Percentiles rank a stretch among this genome's conserved stretches.
phyloP scores from a whole-genome alignment of 2,113 vertebrate species.

The Sphaerodactylus townsendi region DNA sequence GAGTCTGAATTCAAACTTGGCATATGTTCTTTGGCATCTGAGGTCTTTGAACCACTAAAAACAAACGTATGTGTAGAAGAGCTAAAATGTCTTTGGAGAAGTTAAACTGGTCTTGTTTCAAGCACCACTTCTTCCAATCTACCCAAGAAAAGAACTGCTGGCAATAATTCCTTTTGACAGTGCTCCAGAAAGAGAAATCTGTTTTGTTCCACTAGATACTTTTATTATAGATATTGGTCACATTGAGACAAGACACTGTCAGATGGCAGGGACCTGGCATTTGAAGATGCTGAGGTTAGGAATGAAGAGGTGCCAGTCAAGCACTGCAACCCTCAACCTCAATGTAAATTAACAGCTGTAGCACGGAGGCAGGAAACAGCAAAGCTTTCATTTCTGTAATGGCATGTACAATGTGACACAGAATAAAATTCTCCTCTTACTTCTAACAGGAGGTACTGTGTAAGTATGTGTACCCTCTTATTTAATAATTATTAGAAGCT shows the following conservation, averaged over 20 bases:
- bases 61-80: not conserved
- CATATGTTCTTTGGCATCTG: not conserved
- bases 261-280: not conserved
- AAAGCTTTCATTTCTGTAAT: not conserved
- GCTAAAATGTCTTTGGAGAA: not conserved
- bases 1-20: not conserved
- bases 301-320: not conserved
- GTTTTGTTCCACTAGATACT: not conserved
- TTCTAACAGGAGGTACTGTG: not conserved
- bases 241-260: not conserved
- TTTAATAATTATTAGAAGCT: not conserved
- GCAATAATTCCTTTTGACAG: not conserved
- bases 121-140: not conserved
- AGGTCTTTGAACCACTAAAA: not conserved
- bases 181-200: not conserved
- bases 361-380: not conserved
- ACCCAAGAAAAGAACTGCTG: not conserved
- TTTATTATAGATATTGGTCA: not conserved
- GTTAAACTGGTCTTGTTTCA: not conserved
- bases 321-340: not conserved
- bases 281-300: conserved; percentile 14
- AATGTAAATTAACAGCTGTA: not conserved
- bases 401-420: not conserved
- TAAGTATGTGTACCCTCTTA: not conserved
- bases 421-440: not conserved